Evolutionary conservation across 35 echinoderm and acorn worm species (phyloP), one percentile per base, ranked within the genome.

Genomic region (Ptychodera flava): DNA sequence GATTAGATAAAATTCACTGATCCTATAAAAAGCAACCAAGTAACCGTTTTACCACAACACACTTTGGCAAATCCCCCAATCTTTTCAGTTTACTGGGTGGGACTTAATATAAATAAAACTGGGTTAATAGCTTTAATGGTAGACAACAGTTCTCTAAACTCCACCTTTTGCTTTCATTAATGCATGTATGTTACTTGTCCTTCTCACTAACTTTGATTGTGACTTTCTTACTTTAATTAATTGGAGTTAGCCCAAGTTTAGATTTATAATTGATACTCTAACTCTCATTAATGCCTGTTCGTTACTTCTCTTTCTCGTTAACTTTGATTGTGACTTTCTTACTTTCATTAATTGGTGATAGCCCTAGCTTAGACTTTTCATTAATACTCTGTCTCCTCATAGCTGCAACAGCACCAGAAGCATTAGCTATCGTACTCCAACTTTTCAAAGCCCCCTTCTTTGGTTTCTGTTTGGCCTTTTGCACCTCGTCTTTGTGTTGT

Each of bases 401-500:
- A 22, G 6, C 6, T 12, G 45, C 45, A 6, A 64, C 22, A 22
- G 22, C 45, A 64, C 22, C 22, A 64, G 6, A 12, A 64, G 45
- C 45, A 64, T 64, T 22, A 64, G 45, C 6, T 22, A 64, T 22
- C 22, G 45, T 12, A 64, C 45, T 64, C 45, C 45, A 64, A 64
- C 45, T 22, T 22, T 64, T 64, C 6, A 64, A 22, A 22, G 77
- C 22, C 28, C 79, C 85, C 87, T 90, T 45, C 37, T 78, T 35
- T 36, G 34, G 29, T 28, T 32, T 0, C 1, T 83, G 33, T n/a
- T 22, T 36, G 10, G 75, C 35, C 34, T 28, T 83, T 28, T 97
- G 88, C 27, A 92, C 38, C 33, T 91, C 78, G 28, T 78, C 87
- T 35, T 75, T 79, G 82, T 97, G 86, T 30, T 81, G 81, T 14